Evolutionary conservation across 2,113 vertebrate genomes (phyloP).

Genomic region (Urocynchramus pylzowi): DNA sequence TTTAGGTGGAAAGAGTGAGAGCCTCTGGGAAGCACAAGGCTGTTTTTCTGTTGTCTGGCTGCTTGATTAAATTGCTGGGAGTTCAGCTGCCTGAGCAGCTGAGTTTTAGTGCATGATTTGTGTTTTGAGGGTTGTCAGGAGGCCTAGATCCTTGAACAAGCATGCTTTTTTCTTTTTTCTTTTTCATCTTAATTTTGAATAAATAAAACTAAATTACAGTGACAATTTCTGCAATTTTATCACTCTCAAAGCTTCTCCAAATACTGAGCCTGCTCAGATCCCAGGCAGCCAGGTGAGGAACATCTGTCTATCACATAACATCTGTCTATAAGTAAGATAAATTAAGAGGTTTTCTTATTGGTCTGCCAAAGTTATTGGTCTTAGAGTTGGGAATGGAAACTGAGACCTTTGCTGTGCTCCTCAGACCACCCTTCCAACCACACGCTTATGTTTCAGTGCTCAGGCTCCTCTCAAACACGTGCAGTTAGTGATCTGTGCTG

Average conservation of each 20-base stretch:
- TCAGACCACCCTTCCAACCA: constrained; percentile 18
- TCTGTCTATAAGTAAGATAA: neutral
- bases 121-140: neutral
- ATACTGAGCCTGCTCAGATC: neutral
- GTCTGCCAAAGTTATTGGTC: neutral
- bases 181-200: neutral
- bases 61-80: constrained; percentile 11
- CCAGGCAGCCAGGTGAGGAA: neutral
- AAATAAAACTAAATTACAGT: neutral
- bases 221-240: neutral
- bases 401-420: neutral
- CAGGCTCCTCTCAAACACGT: neutral
- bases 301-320: neutral
- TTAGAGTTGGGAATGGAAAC: neutral
- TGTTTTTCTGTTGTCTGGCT: constrained; percentile 28
- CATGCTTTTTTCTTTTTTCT: neutral
- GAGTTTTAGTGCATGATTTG: constrained; percentile 15
- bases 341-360: neutral
- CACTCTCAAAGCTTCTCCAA: neutral
- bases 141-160: neutral
- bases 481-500: constrained; percentile 13
- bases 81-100: neutral
- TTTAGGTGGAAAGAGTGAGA: neutral
- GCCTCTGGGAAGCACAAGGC: neutral
- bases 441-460: neutral